Percentiles rank a stretch among this genome's conserved stretches.
These are phyloP conservation scores for Carollia perspicillata DNA, from an alignment of 2,113 vertebrate genomes.

Conservation along the genomic window DNA sequence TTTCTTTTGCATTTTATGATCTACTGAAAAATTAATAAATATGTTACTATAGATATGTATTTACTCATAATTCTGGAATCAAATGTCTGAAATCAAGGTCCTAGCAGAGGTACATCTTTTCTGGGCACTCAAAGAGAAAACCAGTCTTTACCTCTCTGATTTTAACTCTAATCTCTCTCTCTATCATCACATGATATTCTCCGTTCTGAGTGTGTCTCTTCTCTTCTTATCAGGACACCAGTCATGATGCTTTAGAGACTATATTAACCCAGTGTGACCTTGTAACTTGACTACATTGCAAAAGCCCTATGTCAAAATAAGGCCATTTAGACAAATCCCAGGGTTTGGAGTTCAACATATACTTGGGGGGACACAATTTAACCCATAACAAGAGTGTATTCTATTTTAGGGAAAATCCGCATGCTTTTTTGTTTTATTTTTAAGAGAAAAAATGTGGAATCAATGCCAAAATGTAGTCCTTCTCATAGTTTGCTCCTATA, in stretches of 20 bases:
- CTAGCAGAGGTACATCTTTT: background rate
- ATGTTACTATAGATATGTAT: background rate
- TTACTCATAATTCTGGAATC: background rate
- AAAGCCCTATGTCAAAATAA: background rate
- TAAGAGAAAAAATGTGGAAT: background rate
- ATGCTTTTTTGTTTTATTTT: background rate
- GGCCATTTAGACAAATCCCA: background rate
- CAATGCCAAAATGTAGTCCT: background rate
- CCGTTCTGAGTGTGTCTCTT: background rate
- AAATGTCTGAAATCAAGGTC: background rate
- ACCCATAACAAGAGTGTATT: background rate
- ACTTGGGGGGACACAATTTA: background rate
- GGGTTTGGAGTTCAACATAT: background rate
- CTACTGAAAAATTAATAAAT: background rate
- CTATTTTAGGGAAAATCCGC: background rate
- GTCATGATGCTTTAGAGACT: background rate
- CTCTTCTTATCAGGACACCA: background rate
- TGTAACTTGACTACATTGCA: background rate
- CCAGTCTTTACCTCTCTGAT: background rate
- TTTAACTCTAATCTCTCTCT: background rate
- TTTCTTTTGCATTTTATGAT: background rate
- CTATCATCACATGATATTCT: background rate
- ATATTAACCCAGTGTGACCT: background rate
- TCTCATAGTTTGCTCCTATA: background rate
- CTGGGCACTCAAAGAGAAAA: background rate